Evolutionary conservation across 2,113 vertebrate species (phyloP).

Genomic region (Crotophaga sulcirostris): DNA sequence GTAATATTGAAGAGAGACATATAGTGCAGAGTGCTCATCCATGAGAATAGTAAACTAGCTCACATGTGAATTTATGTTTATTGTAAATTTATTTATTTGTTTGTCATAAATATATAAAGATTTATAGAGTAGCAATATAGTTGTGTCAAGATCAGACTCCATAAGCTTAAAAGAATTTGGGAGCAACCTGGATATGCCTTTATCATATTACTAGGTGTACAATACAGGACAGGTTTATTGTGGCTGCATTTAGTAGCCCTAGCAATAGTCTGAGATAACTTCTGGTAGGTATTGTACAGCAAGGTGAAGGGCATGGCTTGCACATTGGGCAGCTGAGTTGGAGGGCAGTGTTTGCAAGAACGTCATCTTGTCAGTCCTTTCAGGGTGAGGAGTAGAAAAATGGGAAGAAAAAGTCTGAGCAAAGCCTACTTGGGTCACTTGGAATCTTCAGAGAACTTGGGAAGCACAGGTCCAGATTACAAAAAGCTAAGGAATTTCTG

Average conservation of each 20-base stretch:
- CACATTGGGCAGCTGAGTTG: neutral
- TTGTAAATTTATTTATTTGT: neutral
- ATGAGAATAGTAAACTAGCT: neutral
- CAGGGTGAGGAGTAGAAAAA: neutral
- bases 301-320: neutral
- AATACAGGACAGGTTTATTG: neutral
- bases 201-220: neutral
- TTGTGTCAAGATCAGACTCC: neutral
- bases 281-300: neutral
- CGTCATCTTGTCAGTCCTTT: neutral
- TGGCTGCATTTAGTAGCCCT: neutral
- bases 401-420: neutral
- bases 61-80: neutral
- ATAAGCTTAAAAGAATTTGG: neutral
- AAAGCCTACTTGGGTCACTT: neutral
- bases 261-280: neutral
- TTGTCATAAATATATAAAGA: neutral
- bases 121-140: neutral
- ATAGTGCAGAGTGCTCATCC: neutral
- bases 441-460: neutral
- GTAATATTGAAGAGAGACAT: neutral
- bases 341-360: neutral
- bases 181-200: neutral
- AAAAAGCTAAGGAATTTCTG: neutral
- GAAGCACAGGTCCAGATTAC: neutral